Conservation (phyloP, 2,113 vertebrate species). For the Cettia cetti region DNA sequence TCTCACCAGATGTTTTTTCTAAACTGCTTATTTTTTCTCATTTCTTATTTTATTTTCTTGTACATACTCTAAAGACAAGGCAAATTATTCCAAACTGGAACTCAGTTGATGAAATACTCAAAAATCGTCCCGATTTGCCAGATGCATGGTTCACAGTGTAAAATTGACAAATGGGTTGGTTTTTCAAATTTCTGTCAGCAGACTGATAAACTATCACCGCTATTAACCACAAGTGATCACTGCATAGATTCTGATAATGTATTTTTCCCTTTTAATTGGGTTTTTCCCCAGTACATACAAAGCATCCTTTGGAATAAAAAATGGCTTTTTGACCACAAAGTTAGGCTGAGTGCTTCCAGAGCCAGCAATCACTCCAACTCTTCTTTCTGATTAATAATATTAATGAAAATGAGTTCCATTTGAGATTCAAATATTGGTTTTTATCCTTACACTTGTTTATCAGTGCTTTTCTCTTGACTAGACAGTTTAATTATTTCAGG, state of each 20-base stretch:
- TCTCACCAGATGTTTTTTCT: neutral
- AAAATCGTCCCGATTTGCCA: neutral
- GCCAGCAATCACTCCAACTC: neutral
- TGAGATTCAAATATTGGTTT: neutral
- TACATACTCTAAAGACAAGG: neutral
- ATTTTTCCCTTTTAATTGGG: neutral
- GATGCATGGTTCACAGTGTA: neutral
- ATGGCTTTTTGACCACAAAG: neutral
- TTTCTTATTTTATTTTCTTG: neutral
- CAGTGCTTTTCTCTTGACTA: neutral
- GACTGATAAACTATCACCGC: neutral
- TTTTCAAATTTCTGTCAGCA: neutral
- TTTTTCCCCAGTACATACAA: neutral
- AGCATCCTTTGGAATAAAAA: neutral
- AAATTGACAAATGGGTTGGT: neutral
- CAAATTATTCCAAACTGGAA: constrained; percentile 27
- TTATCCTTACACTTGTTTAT: neutral
- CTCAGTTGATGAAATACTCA: neutral
- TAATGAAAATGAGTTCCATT: neutral
- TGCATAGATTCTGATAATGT: neutral
- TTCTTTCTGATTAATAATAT: neutral
- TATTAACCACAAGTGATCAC: neutral
- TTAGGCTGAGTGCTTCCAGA: neutral
- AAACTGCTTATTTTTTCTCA: neutral
- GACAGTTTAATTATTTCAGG: neutral